Base-by-base conservation (phyloP, 2,113 vertebrate species). In the Gymnocephalus cernua region DNA sequence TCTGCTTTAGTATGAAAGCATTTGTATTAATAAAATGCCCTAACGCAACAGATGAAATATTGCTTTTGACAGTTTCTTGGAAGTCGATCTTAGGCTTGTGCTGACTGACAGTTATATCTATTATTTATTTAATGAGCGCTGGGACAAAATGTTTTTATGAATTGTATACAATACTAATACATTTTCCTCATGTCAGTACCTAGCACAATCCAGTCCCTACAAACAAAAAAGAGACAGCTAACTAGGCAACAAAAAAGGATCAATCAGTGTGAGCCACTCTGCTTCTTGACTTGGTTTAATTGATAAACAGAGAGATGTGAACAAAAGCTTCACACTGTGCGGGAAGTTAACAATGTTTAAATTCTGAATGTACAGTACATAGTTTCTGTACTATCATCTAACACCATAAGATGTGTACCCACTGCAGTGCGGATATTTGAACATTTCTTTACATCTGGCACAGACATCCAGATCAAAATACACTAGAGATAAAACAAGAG, bases 401-500 rank as follows among this genome's bases (percentile, higher is more conserved):
- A 65, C 18, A 82, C 50, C 21, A 18, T 8, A 4, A 57, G 23
- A 85, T 66, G 14, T 32, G n/a, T 23, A n/a, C 27, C 21, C 44
- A 61, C 73, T 56, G 53, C 71, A 81, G 29, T 66, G 63, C 18
- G 1, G 65, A n/a, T 74, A 57, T 68, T 54, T 32, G 53, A 82
- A 50, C 58, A 25, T 45, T 12, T 25, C 16, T 75, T 54, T 62
- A 65, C 76, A 78, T 63, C 79, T 80, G 80, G 59, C 77, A 74
- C 77, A 83, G 59, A 45, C 25, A 59, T 23, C 69, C 65, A 76
- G 79, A 86, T 88, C 80, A 84, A 86, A 90, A 87, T 81, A 57
- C 82, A 70, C 86, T 68, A 16, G 50, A 84, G 88, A 91, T 89
- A 85, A 91, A 91, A 90, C 23, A 2, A 71, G 71, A 80, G 69